A percentile compares a stretch with the other conserved stretches of the same genome.
These are phyloP conservation scores for Idris sp. DNA, from an alignment of 1,140 invertebrate species.

Conservation along the genomic window DNA sequence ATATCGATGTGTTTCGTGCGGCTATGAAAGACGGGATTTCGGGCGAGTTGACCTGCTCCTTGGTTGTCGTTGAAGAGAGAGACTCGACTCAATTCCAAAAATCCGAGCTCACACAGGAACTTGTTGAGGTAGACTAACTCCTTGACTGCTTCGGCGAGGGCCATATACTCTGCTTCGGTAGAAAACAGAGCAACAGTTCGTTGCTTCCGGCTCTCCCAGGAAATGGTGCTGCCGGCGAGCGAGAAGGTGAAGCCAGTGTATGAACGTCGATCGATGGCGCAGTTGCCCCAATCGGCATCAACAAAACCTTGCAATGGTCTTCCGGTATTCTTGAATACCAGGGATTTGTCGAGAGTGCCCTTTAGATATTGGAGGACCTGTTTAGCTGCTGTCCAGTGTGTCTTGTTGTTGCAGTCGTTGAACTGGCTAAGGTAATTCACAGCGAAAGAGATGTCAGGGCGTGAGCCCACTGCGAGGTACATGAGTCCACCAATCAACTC, in stretches of 20 bases:
- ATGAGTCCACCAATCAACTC: no score
- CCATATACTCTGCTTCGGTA: conserved; percentile 1
- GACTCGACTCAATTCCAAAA: no score
- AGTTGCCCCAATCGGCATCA: not conserved
- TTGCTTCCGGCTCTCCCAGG: conserved; percentile 1
- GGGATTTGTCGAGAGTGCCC: conserved; percentile 23
- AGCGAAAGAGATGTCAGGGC: conserved; percentile 71
- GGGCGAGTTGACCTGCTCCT: no score
- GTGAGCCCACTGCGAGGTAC: not conserved
- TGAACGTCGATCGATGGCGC: not conserved
- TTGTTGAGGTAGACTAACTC: not conserved
- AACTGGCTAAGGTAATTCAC: conserved; percentile 67
- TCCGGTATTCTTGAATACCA: not conserved
- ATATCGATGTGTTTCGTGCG: conserved; percentile 27
- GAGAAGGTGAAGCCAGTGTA: not conserved
- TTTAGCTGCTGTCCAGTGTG: conserved; percentile 60
- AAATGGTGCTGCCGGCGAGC: not conserved
- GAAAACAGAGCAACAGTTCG: not conserved
- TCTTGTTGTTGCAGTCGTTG: conserved; percentile 36
- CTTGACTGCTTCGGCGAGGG: not conserved
- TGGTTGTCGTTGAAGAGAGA: no score
- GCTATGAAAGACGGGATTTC: no score
- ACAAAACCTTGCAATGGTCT: not conserved
- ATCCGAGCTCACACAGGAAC: not conserved
- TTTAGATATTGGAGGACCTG: conserved; percentile 63